These are phyloP conservation scores for Motacilla alba DNA, from an alignment of 2,113 vertebrate species.

Conservation along the genomic window DNA sequence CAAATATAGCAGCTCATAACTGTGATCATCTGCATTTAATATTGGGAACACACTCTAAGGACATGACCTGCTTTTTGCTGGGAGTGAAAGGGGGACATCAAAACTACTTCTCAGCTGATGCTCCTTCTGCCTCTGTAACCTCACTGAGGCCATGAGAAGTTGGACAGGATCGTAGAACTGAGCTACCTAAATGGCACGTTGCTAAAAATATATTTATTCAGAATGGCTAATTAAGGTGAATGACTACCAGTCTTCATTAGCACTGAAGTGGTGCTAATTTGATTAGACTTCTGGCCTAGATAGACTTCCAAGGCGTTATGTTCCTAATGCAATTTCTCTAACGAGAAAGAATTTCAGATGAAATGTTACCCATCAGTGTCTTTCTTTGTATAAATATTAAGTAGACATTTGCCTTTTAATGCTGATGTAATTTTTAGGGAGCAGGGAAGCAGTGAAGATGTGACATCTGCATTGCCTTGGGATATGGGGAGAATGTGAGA, in stretches of 20 bases:
- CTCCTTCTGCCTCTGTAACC: not conserved
- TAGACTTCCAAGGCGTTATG: conserved; percentile 11
- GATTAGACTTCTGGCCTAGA: conserved; percentile 62
- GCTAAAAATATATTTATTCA: conserved; percentile 57
- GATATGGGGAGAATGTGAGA: conserved; percentile 19
- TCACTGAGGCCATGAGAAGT: not conserved
- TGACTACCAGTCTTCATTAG: conserved; percentile 56
- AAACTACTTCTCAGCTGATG: not conserved
- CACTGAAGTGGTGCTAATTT: conserved; percentile 61
- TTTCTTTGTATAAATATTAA: conserved; percentile 61
- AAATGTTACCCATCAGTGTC: conserved; percentile 6
- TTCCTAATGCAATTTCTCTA: conserved; percentile 25
- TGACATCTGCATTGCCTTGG: conserved; percentile 35
- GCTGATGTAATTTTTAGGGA: conserved; percentile 24
- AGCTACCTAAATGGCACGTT: not conserved
- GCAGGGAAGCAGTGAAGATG: not conserved
- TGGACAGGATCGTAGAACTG: not conserved
- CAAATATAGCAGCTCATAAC: not conserved
- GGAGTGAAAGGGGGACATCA: not conserved
- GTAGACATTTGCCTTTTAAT: conserved; percentile 46
- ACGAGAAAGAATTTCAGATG: conserved; percentile 13
- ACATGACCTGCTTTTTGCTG: not conserved
- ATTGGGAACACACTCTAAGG: not conserved
- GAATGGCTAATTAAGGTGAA: conserved; percentile 57
- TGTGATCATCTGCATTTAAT: not conserved